Evolutionary conservation across 53 echinoderm and acorn worm genomes (phyloP).

Genomic region (Hippasteria phrygiana): DNA sequence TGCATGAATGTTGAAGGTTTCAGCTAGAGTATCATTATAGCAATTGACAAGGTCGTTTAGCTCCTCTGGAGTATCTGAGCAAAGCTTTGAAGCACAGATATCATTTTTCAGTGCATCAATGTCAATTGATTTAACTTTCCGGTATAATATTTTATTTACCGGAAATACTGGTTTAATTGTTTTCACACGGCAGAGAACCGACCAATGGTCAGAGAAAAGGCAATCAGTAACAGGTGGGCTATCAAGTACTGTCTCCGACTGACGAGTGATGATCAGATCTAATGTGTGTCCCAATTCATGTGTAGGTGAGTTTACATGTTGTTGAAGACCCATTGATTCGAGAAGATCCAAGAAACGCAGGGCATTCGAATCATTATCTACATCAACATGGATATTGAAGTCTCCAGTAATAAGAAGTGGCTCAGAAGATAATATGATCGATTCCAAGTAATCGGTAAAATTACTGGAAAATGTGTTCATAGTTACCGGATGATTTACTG

Average conservation of each 20-base stretch:
- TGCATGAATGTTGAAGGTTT: neutral
- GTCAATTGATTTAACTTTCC: conserved; percentile 19
- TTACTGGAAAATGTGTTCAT: conserved; percentile 41
- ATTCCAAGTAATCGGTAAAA: conserved; percentile 35
- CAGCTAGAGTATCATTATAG: neutral
- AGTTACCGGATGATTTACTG: neutral
- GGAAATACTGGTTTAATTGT: neutral
- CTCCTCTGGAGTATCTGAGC: neutral
- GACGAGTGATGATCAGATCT: conserved; percentile 36
- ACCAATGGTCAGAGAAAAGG: neutral
- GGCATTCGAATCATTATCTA: conserved; percentile 12
- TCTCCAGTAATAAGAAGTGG: conserved; percentile 65
- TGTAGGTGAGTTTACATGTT: conserved; percentile 69
- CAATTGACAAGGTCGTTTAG: neutral
- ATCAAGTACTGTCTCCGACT: neutral
- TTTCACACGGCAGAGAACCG: neutral
- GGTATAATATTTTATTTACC: neutral
- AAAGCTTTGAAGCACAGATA: neutral
- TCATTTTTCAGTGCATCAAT: neutral
- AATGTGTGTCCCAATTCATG: conserved; percentile 59
- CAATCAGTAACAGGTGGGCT: neutral
- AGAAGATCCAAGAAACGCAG: conserved; percentile 60
- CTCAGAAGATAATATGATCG: conserved; percentile 10
- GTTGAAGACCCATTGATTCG: conserved; percentile 54
- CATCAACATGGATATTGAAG: conserved; percentile 64